Evolutionary conservation across 2,797 vertebrate species (phyloP).

Genomic region (Tiaroga cobitis): DNA sequence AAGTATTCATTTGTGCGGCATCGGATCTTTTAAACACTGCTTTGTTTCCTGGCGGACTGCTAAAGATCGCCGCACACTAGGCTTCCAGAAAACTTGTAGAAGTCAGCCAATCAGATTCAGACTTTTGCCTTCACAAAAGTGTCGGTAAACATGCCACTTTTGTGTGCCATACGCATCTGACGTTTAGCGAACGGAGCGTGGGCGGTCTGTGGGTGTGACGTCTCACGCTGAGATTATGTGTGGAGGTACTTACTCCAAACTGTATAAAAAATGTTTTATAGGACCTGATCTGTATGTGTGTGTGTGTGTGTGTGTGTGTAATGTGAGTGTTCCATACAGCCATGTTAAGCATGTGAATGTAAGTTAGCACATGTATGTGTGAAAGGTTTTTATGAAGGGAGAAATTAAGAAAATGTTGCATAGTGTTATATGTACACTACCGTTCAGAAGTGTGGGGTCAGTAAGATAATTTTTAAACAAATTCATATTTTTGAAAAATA

Average conservation of each 20-base stretch:
- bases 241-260: background rate
- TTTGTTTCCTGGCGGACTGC: background rate
- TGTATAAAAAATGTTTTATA: background rate
- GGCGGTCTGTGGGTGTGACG: background rate
- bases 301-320: background rate
- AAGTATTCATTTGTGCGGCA: background rate
- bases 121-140: background rate
- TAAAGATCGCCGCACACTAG: too few species aligned
- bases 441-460: background rate
- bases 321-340: background rate
- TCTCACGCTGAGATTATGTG: background rate
- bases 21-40: background rate
- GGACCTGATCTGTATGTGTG: background rate
- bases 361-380: constrained; percentile 13
- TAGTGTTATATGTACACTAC: background rate
- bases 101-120: background rate
- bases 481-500: background rate
- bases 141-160: background rate
- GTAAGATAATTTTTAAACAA: background rate
- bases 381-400: background rate
- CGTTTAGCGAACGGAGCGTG: background rate
- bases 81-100: background rate
- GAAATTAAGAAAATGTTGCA: background rate
- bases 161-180: background rate
- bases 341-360: constrained; percentile 4